phyloP scores from a whole-genome alignment of 2,797 vertebrate genomes.

The Synanceia verrucosa region DNA sequence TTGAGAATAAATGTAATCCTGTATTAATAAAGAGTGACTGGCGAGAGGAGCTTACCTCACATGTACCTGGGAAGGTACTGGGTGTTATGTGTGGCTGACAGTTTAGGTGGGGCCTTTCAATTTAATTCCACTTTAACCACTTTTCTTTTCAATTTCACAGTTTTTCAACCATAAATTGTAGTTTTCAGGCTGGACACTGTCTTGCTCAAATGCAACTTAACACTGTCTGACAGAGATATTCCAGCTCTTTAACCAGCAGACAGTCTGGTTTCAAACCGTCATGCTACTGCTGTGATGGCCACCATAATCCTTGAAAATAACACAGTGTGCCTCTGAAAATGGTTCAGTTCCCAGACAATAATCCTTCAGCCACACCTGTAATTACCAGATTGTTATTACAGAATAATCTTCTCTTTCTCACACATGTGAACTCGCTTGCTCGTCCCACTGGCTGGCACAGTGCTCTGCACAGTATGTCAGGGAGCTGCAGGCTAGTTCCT shows the following conservation, averaged over 20 bases:
- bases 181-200: neutral
- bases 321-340: neutral
- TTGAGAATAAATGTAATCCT: slow-evolving; percentile 78
- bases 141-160: neutral
- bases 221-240: neutral
- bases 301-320: slow-evolving; percentile 10
- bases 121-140: neutral
- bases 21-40: slow-evolving; percentile 75
- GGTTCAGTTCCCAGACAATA: neutral
- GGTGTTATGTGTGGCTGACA: slow-evolving; percentile 32
- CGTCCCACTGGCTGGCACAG: neutral
- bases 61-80: slow-evolving; percentile 38
- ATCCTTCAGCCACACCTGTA: slow-evolving; percentile 12
- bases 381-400: slow-evolving; percentile 39
- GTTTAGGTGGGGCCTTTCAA: neutral
- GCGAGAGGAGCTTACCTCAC: slow-evolving; percentile 72
- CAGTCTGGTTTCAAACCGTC: slow-evolving; percentile 6
- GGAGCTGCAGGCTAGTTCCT: slow-evolving; percentile 52
- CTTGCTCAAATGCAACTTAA: neutral
- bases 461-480: slow-evolving; percentile 12
- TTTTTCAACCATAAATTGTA: neutral
- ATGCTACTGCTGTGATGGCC: neutral
- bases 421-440: slow-evolving; percentile 1
- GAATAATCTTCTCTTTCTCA: slow-evolving; percentile 33
- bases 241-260: neutral